These are phyloP conservation scores for Pantherophis alleghaniensis DNA, from an alignment of 2,797 vertebrate genomes.

Conservation along the genomic window DNA sequence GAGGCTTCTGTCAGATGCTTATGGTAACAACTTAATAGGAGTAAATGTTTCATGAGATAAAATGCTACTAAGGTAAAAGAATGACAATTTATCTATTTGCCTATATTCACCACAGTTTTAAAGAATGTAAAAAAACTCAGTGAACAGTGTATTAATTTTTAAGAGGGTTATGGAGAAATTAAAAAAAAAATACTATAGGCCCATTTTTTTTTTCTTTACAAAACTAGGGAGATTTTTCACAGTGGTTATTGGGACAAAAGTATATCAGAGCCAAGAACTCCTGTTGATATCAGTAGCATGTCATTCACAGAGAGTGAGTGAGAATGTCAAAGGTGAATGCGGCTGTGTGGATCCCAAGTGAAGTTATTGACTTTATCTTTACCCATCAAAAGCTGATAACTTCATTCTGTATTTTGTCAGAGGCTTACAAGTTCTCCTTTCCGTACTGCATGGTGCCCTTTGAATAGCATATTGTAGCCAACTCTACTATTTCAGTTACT, in stretches of 20 bases:
- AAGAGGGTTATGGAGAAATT: not conserved
- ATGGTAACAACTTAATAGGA: not conserved
- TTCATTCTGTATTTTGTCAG: not conserved
- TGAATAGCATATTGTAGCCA: slow-evolving; percentile 24
- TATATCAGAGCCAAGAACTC: slow-evolving; percentile 10
- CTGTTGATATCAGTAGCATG: slow-evolving; percentile 31
- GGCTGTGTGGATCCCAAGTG: slow-evolving; percentile 11
- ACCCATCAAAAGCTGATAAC: not conserved
- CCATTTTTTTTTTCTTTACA: slow-evolving; percentile 20
- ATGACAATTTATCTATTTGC: not conserved
- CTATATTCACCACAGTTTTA: not conserved
- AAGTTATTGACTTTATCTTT: not conserved
- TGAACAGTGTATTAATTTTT: not conserved
- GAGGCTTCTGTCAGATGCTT: not conserved
- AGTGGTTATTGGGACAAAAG: slow-evolving; percentile 4
- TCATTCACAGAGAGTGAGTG: not conserved
- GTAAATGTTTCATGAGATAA: not conserved
- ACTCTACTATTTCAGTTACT: slow-evolving; percentile 14
- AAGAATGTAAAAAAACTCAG: not conserved
- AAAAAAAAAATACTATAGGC: not conserved
- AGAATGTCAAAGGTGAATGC: slow-evolving; percentile 15
- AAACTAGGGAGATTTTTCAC: not conserved
- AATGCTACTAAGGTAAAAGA: not conserved
- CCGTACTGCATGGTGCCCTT: not conserved
- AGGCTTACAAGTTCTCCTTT: slow-evolving; percentile 13